Base-by-base conservation (phyloP, 2,888 invertebrate genomes). In the Cremastinae sp. region DNA sequence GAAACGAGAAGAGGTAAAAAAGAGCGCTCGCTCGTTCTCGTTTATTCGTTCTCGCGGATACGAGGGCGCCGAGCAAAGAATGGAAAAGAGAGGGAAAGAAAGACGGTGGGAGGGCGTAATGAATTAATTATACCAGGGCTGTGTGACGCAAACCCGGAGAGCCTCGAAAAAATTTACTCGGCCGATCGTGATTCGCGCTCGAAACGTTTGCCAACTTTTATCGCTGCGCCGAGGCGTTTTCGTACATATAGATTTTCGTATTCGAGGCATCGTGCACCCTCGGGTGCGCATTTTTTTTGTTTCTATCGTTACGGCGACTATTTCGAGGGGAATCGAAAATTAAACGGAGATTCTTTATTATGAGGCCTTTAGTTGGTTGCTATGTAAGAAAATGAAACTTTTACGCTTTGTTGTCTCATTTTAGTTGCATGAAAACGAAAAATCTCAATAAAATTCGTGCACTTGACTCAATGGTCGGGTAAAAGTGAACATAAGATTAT, bases 81-180 rank as follows among this genome's bases (percentile, higher is more conserved):
- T 16, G 56, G 12, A 34, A 18, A 18, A 54, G 9, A 12, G 51
- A 61, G 41, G 1, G 28, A 51, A 20, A 38, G 38, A 49, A 36
- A 28, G 28, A 10, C 10, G 14, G 34, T 16, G 28, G 0, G 49
- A 20, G 54, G 18, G 65, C 54, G 54, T 70, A 65, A 70, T 75
- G 45, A 71, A 71, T 70, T 65, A 70, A 75, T 70, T 75, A 65
- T 54, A 14, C n/a, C n/a, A n/a, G n/a, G 51, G 43, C 49, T 10
- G 8, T 75, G 45, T 65, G 59, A 18, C 38, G 59, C n/a, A 22
- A 18, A 38, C 14, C 12, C 12, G n/a, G 36, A n/a, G n/a, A n/a
- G n/a, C n/a, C 43, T 28, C 49, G 49, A 56, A 18, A 51, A 41
- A 56, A 41, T 72, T 58, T 16, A 56, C 28, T 69, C 9, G 43